A percentile compares a stretch with the other conserved stretches of the same genome.
Conservation (phyloP, 1,140 invertebrate genomes). For the Dinothrombium tinctorium region DNA sequence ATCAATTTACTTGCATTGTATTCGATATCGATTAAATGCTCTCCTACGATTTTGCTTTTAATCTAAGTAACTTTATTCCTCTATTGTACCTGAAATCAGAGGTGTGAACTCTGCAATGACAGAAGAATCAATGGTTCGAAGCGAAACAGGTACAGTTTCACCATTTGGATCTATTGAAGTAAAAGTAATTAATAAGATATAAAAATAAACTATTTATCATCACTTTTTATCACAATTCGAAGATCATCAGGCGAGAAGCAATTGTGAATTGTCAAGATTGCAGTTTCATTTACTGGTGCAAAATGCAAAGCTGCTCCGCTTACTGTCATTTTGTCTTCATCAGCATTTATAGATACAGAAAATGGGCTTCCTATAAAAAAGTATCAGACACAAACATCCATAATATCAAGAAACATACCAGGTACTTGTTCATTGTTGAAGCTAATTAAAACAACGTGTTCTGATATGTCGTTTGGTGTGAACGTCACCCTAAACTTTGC, state of each 20-base stretch:
- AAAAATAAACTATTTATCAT: too few species aligned
- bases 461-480: slow-evolving; percentile 68
- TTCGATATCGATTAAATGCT: slow-evolving; percentile 58
- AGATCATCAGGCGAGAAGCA: slow-evolving; percentile 60
- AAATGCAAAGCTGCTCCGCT: slow-evolving; percentile 11
- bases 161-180: too few species aligned
- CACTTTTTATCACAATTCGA: slow-evolving; percentile 78
- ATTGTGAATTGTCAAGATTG: slow-evolving; percentile 19
- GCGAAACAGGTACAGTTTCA: too few species aligned
- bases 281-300: slow-evolving; percentile 12
- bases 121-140: too few species aligned
- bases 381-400: too few species aligned
- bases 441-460: slow-evolving; percentile 82
- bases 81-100: too few species aligned
- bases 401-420: slow-evolving; percentile 22
- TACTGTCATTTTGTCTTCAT: slow-evolving; percentile 12
- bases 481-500: slow-evolving; percentile 80
- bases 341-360: slow-evolving; percentile 12
- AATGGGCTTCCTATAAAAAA: slow-evolving; percentile 18
- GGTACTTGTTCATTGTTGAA: slow-evolving; percentile 69
- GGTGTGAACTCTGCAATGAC: too few species aligned
- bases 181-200: too few species aligned
- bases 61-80: background rate
- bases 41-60: slow-evolving; percentile 31
- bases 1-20: slow-evolving; percentile 48